A percentile compares a stretch with the other conserved stretches of the same genome.
These are phyloP conservation scores for Dendroctonus ponderosae DNA, from an alignment of 1,140 invertebrate species.

Conservation along the genomic window DNA sequence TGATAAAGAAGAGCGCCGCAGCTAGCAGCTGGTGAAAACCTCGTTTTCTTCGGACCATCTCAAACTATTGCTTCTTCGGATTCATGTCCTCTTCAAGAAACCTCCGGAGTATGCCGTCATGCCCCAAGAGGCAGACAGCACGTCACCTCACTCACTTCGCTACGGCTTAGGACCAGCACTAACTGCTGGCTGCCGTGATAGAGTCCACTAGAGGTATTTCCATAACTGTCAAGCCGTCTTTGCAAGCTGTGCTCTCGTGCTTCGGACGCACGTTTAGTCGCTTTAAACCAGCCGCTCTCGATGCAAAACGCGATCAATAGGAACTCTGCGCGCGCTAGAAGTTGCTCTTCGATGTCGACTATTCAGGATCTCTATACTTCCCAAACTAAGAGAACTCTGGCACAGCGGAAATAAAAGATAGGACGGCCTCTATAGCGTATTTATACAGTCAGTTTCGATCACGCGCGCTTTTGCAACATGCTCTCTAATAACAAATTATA, in stretches of 20 bases:
- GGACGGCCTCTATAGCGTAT: constrained; percentile 10
- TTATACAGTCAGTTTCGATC: background rate
- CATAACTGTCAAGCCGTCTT: constrained; percentile 11
- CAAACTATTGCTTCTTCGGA: background rate
- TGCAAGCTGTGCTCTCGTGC: constrained; percentile 11
- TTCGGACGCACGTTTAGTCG: constrained; percentile 8
- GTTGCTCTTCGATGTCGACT: background rate
- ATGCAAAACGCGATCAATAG: constrained; percentile 16
- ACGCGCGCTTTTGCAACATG: too few relatives aligned
- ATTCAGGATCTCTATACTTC: constrained; percentile 12
- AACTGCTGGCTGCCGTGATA: constrained; percentile 16
- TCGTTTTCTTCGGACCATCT: too few relatives aligned
- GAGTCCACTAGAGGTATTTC: constrained; percentile 12
- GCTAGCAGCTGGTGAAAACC: too few relatives aligned
- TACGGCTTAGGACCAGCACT: constrained; percentile 13
- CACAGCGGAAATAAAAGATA: constrained; percentile 16
- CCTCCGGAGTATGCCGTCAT: constrained; percentile 16
- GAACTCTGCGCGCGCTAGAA: constrained; percentile 1
- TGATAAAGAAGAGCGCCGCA: too few relatives aligned
- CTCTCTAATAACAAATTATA: too few relatives aligned
- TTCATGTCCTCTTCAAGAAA: constrained; percentile 13
- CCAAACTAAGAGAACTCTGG: constrained; percentile 8
- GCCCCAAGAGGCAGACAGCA: constrained; percentile 8
- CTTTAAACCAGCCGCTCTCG: constrained; percentile 13
- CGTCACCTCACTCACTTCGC: constrained; percentile 16